Conservation (phyloP, 2,797 vertebrate species). For the Halcyon badia region DNA sequence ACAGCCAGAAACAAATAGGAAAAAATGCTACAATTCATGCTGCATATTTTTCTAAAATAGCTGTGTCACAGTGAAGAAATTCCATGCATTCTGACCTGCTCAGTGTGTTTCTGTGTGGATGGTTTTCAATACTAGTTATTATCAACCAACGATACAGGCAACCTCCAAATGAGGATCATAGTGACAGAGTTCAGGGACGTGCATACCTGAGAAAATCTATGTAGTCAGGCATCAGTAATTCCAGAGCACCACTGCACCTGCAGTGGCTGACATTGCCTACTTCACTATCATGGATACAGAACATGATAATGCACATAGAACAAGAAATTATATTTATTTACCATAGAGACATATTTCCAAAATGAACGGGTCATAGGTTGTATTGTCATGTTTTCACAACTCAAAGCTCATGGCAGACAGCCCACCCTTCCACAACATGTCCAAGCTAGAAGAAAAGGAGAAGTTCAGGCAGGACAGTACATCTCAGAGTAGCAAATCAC, state of each 20-base stretch:
- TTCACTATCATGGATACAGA: neutral
- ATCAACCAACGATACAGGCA: neutral
- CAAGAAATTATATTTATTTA: neutral
- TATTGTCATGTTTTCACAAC: neutral
- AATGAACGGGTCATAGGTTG: neutral
- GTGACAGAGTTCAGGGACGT: neutral
- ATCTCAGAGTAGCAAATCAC: neutral
- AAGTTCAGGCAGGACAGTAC: neutral
- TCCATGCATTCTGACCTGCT: neutral
- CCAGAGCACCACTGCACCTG: neutral
- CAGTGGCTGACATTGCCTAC: neutral
- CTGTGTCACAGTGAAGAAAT: neutral
- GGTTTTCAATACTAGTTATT: neutral
- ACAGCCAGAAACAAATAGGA: neutral
- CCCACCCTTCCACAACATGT: neutral
- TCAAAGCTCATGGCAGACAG: neutral
- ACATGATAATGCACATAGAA: neutral
- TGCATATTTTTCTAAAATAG: neutral
- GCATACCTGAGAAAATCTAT: neutral
- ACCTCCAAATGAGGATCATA: neutral
- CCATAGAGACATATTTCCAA: constrained; percentile 9
- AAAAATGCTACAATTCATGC: neutral
- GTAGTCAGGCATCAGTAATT: neutral
- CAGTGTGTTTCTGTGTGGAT: neutral
- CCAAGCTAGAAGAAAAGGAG: neutral